Conservation (phyloP, 2,888 invertebrate genomes). For the Oxytorus armatus region DNA sequence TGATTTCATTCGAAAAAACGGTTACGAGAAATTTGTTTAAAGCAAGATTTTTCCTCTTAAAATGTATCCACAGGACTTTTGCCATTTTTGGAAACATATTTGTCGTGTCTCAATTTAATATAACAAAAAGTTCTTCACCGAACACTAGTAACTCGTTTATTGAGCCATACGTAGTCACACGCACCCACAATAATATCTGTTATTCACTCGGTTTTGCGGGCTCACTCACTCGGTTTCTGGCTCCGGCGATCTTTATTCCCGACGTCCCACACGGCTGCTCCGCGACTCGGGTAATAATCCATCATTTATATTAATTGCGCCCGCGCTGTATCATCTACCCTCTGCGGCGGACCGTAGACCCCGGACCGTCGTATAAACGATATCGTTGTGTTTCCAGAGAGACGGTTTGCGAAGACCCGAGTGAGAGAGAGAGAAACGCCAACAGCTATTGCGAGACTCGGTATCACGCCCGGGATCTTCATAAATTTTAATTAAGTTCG, state of each 20-base stretch:
- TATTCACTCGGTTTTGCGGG: constrained; percentile 60
- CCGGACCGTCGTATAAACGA: constrained; percentile 78
- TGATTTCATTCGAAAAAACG: too few relatives aligned
- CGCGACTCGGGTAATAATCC: constrained; percentile 76
- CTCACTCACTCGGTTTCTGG: constrained; percentile 71
- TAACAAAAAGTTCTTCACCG: constrained; percentile 56
- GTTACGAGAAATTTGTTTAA: background rate
- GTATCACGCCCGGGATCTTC: constrained; percentile 76
- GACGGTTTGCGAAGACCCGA: too few relatives aligned
- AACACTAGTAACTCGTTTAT: constrained; percentile 47
- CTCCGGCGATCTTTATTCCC: constrained; percentile 55
- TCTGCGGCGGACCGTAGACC: constrained; percentile 55
- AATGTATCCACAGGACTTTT: background rate
- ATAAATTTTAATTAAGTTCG: constrained; percentile 82
- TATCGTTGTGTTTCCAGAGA: constrained; percentile 77
- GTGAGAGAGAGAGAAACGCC: constrained; percentile 51
- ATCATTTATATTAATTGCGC: constrained; percentile 83
- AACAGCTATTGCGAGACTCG: constrained; percentile 64
- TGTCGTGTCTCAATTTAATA: constrained; percentile 11
- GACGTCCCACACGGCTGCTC: constrained; percentile 68
- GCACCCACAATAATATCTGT: constrained; percentile 53
- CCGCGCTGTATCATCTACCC: constrained; percentile 74
- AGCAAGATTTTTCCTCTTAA: background rate
- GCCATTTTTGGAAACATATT: background rate
- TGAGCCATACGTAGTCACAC: constrained; percentile 26